phyloP scores from a whole-genome alignment of 2,797 vertebrate species.

The Chlorospingus flavigularis region DNA sequence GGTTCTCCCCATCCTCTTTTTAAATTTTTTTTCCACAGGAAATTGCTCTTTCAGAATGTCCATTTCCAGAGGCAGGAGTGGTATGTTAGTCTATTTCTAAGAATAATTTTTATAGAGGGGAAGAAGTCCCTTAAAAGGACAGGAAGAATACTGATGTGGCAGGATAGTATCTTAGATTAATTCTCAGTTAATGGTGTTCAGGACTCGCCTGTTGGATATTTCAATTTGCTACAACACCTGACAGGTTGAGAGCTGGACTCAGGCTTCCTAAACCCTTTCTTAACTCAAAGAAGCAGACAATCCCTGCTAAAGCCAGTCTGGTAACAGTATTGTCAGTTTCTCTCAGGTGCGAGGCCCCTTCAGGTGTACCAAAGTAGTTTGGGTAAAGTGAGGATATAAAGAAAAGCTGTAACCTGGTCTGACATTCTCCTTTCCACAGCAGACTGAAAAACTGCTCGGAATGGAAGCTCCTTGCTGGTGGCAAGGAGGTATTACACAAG shows the following conservation, averaged over 20 bases:
- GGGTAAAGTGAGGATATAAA: neutral
- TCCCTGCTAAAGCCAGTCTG: neutral
- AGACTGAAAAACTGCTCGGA: neutral
- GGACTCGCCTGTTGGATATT: neutral
- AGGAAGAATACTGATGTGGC: neutral
- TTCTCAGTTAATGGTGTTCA: neutral
- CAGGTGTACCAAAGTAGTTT: neutral
- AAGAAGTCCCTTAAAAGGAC: neutral
- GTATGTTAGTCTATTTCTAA: neutral
- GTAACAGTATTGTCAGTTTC: neutral
- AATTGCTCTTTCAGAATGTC: neutral
- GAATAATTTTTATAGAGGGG: neutral
- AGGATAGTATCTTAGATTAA: neutral
- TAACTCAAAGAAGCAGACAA: neutral
- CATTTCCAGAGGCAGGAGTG: neutral
- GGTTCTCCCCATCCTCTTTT: neutral
- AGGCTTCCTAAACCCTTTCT: neutral
- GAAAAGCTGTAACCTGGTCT: neutral
- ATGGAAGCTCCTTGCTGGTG: neutral
- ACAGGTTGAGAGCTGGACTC: neutral
- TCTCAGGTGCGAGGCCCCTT: neutral
- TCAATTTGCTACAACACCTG: neutral
- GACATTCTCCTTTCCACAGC: neutral
- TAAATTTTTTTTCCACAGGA: neutral
- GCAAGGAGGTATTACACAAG: neutral